Evolutionary conservation across 2,888 invertebrate genomes (phyloP).

Genomic region (Drosophila antonietae): DNA sequence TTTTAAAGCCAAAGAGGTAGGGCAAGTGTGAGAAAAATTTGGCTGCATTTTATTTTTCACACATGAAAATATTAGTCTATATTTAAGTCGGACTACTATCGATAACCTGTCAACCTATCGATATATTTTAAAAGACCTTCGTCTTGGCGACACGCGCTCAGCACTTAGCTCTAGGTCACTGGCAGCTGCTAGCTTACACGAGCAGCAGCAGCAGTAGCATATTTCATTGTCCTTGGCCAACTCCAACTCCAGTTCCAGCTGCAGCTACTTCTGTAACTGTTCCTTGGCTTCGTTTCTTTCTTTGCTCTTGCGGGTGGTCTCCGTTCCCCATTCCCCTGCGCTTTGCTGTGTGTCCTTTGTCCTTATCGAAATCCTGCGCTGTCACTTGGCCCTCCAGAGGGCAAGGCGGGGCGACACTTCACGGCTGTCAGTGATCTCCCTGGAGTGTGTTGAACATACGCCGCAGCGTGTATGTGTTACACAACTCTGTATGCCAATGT

Average conservation of each 20-base stretch:
- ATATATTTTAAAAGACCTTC: not conserved
- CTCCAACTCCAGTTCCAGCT: constrained; percentile 4
- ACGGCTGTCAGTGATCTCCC: constrained; percentile 75
- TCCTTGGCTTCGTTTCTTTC: not conserved
- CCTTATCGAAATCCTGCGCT: constrained; percentile 74
- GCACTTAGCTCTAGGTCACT: not conserved
- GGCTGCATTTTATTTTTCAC: too few species aligned
- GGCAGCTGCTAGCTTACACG: constrained; percentile 11
- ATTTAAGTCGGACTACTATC: not conserved
- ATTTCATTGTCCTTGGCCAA: constrained; percentile 46
- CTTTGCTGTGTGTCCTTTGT: constrained; percentile 42
- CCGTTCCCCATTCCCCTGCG: not conserved
- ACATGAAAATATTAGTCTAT: not conserved
- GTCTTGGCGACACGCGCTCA: constrained; percentile 2
- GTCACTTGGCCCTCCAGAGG: constrained; percentile 60
- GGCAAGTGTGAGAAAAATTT: too few species aligned
- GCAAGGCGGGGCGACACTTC: constrained; percentile 56
- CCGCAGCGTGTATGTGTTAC: constrained; percentile 8
- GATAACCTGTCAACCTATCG: not conserved
- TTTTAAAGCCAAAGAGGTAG: too few species aligned
- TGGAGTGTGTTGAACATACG: constrained; percentile 74
- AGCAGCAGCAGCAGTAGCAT: constrained; percentile 11
- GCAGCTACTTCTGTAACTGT: constrained; percentile 3
- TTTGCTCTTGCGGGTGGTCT: too few species aligned
- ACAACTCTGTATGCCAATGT: not conserved